A percentile compares a stretch with the other conserved stretches of the same genome.
Conservation (phyloP, 2,113 vertebrate genomes). For the Osmerus mordax region DNA sequence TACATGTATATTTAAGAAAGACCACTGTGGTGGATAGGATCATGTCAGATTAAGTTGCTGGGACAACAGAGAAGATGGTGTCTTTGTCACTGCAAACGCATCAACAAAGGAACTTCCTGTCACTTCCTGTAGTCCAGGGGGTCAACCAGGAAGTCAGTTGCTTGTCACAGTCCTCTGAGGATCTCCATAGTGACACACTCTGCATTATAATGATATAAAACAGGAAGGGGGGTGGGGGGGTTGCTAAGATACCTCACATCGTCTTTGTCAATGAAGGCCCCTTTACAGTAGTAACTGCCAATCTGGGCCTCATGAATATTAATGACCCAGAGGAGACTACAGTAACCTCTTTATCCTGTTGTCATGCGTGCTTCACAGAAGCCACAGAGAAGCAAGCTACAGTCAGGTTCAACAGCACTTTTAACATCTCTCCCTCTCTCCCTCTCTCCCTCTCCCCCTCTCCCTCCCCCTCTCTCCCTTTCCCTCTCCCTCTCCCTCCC, state of each 20-base stretch:
- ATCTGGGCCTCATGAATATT: neutral
- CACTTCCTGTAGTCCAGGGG: neutral
- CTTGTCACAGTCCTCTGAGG: neutral
- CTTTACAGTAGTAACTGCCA: neutral
- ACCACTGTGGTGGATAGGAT: too few species aligned
- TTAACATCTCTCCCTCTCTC: too few species aligned
- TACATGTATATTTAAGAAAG: too few species aligned
- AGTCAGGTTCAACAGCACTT: too few species aligned
- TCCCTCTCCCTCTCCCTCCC: too few species aligned
- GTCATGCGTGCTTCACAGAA: neutral
- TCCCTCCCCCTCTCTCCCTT: too few species aligned
- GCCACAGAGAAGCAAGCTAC: neutral
- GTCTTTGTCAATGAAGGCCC: too few species aligned
- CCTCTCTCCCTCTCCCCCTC: too few species aligned
- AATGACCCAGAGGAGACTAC: neutral
- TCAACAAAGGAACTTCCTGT: neutral
- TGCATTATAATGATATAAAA: neutral
- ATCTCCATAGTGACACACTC: neutral
- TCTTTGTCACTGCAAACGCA: neutral
- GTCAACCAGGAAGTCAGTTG: neutral
- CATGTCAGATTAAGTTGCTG: neutral
- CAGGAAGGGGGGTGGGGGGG: too few species aligned
- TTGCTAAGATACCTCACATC: too few species aligned
- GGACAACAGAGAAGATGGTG: neutral
- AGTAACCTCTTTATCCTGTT: neutral